A percentile compares a stretch with the other conserved stretches of the same genome.
Evolutionary conservation across 1,140 invertebrate genomes (phyloP).

Genomic region (Dryas iulia): DNA sequence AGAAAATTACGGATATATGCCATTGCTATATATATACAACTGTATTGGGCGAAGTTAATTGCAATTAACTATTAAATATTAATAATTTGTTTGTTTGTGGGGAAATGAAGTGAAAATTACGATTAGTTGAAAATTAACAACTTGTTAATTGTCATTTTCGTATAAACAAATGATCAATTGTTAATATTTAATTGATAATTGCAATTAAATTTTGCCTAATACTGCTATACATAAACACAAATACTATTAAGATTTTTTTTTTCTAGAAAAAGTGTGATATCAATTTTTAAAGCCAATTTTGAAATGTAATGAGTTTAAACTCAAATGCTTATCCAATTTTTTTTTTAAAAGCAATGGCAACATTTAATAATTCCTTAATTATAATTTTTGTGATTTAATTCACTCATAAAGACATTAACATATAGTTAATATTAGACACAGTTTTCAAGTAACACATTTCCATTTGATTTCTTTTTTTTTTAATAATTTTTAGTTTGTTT

Average conservation of each 20-base stretch:
- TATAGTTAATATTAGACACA: conserved; percentile 73
- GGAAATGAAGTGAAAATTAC: no score
- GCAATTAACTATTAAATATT: no score
- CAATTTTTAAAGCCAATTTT: neutral
- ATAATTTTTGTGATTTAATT: conserved; percentile 72
- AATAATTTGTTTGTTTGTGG: no score
- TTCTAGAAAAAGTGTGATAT: neutral
- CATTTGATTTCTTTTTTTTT: conserved; percentile 54
- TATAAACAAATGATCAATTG: no score
- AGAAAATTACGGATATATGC: conserved; percentile 27
- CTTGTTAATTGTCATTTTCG: no score
- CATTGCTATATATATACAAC: conserved; percentile 4
- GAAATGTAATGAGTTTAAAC: neutral
- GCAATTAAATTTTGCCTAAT: no score
- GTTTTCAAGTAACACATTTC: conserved; percentile 71
- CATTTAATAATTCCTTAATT: conserved; percentile 68
- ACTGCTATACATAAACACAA: conserved; percentile 3
- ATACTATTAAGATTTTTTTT: neutral
- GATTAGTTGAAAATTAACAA: no score
- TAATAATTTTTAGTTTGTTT: conserved; percentile 29
- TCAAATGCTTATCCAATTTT: neutral
- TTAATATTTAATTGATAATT: no score
- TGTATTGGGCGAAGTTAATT: no score
- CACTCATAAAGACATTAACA: conserved; percentile 80
- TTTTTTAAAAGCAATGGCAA: conserved; percentile 47